Percentiles rank a stretch among this genome's conserved stretches.
Evolutionary conservation across 1,140 invertebrate species (phyloP).

Genomic region (Drosophila tristis): DNA sequence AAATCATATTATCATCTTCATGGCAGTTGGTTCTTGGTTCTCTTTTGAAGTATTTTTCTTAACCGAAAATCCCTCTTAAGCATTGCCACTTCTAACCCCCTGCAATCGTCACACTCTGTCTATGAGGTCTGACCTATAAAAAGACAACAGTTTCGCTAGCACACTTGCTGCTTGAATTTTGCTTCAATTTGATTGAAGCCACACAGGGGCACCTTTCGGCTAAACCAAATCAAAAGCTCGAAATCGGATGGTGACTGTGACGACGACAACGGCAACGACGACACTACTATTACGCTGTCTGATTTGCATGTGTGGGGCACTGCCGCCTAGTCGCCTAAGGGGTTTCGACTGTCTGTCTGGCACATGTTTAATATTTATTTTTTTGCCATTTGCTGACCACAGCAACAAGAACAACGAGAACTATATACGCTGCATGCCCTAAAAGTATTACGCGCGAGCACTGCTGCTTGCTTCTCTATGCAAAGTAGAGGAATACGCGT

Average conservation of each 20-base stretch:
- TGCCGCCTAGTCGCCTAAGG: neutral
- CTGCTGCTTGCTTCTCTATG: conserved; percentile 31
- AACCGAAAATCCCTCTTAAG: neutral
- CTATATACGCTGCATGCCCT: neutral
- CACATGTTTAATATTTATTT: conserved; percentile 79
- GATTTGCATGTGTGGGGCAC: conserved; percentile 51
- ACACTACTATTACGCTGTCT: neutral
- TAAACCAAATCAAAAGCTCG: conserved; percentile 5
- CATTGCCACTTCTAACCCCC: neutral
- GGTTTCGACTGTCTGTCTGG: conserved; percentile 4
- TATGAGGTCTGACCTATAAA: conserved; percentile 26
- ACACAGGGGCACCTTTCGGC: conserved; percentile 49
- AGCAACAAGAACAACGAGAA: conserved; percentile 65
- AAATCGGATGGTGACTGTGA: conserved; percentile 12
- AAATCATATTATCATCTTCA: no score
- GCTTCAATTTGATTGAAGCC: conserved; percentile 29
- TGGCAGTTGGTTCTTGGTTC: no score
- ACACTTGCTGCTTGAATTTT: conserved; percentile 21
- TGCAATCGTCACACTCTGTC: neutral
- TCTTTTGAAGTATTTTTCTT: no score
- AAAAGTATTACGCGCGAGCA: conserved; percentile 47
- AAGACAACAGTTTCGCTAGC: conserved; percentile 4
- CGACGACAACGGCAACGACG: conserved; percentile 13
- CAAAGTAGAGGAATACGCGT: conserved; percentile 14
- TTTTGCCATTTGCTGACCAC: conserved; percentile 77